Base-by-base conservation (phyloP, 2,888 invertebrate genomes). In the Cecidostiba fungosa region DNA sequence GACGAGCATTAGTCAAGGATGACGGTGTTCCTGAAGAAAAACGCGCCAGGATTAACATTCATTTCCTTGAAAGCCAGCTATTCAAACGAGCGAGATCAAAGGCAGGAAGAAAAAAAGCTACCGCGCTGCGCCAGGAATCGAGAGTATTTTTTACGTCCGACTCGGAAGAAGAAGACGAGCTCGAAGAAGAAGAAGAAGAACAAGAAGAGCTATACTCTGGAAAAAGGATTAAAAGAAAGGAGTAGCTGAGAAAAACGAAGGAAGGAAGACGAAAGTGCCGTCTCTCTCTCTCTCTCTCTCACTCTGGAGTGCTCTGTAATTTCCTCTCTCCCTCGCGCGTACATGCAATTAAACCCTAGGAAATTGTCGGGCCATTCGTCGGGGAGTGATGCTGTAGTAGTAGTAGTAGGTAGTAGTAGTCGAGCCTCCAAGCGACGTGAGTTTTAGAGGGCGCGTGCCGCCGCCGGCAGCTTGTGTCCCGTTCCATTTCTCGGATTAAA, bases 371-470 rank as follows among this genome's bases (percentile, higher is more conserved):
- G 76, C 82, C 82, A 82, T 84, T 86, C 85, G 78, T 77, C 73
- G 76, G 66, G 29, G n/a, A 74, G 76, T 59, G 78, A 69, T 74
- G 74, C 54, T n/a, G 54, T 6, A 23, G 54, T 19, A 4, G 50
- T 16, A 47, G 50, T 59, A n/a, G 54, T 59, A 1, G 23, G 23
- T 59, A n/a, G 54, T 59, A 6, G 54, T 29, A 32, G 43, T 43
- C 23, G 36, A 39, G 62, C 29, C 14, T 23, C 80, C 50, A n/a
- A 8, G 81, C 59, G 76, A 85, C 85, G 86, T 72, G 82, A 83
- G 82, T 59, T 88, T 86, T 85, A 85, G 87, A 79, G 83, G 86
- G 88, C 90, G 88, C 89, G 89, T 88, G 90, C 89, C 85, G 43
- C 77, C 62, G 47, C 74, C n/a, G 54, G n/a, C 54, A n/a, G 54